Conservation (phyloP, 2,797 vertebrate species). For the Catostomus latipinnis region DNA sequence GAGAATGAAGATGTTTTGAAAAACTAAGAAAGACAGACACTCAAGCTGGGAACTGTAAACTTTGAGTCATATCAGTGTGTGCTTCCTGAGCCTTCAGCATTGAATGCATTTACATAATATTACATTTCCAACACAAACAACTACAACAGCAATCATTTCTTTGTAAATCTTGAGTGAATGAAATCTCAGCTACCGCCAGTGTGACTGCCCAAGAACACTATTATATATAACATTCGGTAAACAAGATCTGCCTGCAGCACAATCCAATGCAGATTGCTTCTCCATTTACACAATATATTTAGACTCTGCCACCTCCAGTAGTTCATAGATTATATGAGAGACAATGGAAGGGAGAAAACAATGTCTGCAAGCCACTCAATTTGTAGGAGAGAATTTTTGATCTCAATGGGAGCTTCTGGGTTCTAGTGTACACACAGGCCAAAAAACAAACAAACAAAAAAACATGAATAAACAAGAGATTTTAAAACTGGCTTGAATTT, state of each 20-base stretch:
- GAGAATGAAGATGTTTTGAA: constrained; percentile 19
- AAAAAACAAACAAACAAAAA: too few relatives aligned
- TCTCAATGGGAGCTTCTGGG: background rate
- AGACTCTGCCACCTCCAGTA: constrained; percentile 13
- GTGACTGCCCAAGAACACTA: constrained; percentile 12
- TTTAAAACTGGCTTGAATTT: too few relatives aligned
- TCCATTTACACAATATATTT: background rate
- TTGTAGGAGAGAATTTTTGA: background rate
- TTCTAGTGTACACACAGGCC: too few relatives aligned
- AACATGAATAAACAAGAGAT: too few relatives aligned
- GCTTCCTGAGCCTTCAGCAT: background rate
- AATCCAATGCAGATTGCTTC: constrained; percentile 13
- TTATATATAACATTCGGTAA: constrained; percentile 27
- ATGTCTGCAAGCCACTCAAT: background rate
- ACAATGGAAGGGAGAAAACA: constrained; percentile 7
- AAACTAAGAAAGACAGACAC: constrained; percentile 1
- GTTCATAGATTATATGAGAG: constrained; percentile 20
- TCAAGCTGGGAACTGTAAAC: background rate
- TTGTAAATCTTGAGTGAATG: constrained; percentile 14
- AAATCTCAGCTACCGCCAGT: constrained; percentile 9
- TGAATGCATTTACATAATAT: constrained; percentile 31
- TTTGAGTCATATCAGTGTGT: too few relatives aligned
- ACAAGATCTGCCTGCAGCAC: constrained; percentile 12
- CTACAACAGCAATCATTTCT: constrained; percentile 7
- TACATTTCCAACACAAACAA: background rate